phyloP scores from a whole-genome alignment of 2,797 vertebrate species.

The Fratercula arctica region DNA sequence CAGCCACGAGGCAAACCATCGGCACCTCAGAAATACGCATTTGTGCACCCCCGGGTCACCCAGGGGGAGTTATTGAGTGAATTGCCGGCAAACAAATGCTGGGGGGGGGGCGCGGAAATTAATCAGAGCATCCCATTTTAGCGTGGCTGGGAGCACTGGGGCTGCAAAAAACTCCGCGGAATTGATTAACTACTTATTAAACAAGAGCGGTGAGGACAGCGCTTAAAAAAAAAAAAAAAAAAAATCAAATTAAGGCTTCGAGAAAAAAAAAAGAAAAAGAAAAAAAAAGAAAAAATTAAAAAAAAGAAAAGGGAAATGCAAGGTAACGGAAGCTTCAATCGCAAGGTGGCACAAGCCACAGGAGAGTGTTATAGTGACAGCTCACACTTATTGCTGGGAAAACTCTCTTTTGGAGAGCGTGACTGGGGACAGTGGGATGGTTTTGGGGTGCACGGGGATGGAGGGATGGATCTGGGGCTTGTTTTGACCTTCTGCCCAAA shows the following conservation, averaged over 20 bases:
- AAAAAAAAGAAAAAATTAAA: not conserved
- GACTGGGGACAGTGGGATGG: rapidly evolving
- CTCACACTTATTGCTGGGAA: not conserved
- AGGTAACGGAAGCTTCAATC: constrained; percentile 1
- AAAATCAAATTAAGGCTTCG: constrained; percentile 62
- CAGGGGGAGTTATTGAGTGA: constrained; percentile 9
- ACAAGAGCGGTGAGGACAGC: constrained; percentile 20
- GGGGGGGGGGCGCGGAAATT: not conserved
- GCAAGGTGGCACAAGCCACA: not conserved
- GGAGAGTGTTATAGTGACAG: not conserved
- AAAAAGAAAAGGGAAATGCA: constrained; percentile 5
- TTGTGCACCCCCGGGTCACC: not conserved
- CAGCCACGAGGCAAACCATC: constrained; percentile 18
- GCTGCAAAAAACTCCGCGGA: not conserved
- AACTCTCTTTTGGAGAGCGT: rapidly evolving
- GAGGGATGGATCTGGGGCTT: not conserved
- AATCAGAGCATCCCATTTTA: constrained; percentile 51
- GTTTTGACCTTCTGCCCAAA: not conserved
- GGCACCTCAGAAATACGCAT: not conserved
- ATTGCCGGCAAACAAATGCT: not conserved
- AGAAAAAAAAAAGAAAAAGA: not conserved
- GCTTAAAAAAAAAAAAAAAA: constrained; percentile 36
- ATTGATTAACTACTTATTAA: constrained; percentile 71
- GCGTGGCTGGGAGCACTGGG: constrained; percentile 31
- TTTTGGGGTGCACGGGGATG: rapidly evolving